phyloP scores from a whole-genome alignment of 1,140 invertebrate genomes.

The Drosophila bifasciata region DNA sequence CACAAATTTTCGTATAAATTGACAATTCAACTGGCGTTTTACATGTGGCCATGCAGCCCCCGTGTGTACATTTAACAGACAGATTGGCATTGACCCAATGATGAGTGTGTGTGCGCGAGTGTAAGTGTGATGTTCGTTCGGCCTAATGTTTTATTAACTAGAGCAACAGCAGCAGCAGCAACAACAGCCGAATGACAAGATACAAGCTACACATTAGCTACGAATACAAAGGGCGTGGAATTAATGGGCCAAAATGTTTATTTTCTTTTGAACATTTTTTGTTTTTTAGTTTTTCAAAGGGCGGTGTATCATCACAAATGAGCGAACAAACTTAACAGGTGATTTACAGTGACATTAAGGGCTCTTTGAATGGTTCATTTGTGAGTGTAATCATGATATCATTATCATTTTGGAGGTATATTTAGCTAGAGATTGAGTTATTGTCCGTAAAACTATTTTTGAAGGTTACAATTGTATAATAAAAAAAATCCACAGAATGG shows the following conservation, averaged over 20 bases:
- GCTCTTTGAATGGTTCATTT: conserved; percentile 4
- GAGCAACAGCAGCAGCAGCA: conserved; percentile 47
- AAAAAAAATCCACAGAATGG: no score
- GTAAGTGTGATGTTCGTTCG: conserved; percentile 43
- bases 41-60: conserved; percentile 36
- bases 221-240: conserved; percentile 62
- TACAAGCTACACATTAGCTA: conserved; percentile 45
- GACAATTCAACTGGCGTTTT: conserved; percentile 76
- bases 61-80: conserved; percentile 2
- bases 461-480: no score
- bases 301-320: conserved; percentile 36
- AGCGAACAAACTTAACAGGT: conserved; percentile 47
- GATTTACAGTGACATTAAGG: conserved; percentile 45
- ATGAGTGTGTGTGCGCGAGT: conserved; percentile 17
- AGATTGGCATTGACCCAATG: conserved; percentile 41
- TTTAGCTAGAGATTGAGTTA: no score
- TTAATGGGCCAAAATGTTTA: conserved; percentile 56
- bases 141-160: conserved; percentile 67
- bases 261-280: conserved; percentile 23
- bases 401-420: no score
- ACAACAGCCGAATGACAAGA: conserved; percentile 53
- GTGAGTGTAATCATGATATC: conserved; percentile 16
- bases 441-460: no score
- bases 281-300: conserved; percentile 7
- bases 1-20: conserved; percentile 73